These are phyloP conservation scores for Cheracebus regulus DNA, from an alignment of 2,797 vertebrate species.

Conservation along the genomic window DNA sequence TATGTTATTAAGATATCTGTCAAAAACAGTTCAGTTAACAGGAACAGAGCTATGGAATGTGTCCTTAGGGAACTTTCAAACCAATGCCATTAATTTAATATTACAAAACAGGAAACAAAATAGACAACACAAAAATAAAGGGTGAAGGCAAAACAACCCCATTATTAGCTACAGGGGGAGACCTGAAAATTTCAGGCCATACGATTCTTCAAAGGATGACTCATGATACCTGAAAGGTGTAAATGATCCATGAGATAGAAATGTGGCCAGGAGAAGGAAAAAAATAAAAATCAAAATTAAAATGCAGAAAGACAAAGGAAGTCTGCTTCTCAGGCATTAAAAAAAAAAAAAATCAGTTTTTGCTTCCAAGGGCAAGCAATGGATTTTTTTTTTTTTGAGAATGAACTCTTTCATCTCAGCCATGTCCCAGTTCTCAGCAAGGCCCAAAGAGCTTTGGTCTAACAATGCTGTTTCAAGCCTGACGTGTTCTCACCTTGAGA, in stretches of 20 bases:
- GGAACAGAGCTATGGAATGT: constrained; percentile 29
- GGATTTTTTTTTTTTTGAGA: neutral
- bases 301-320: constrained; percentile 11
- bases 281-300: neutral
- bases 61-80: constrained; percentile 50
- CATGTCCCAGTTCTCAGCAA: neutral
- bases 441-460: neutral
- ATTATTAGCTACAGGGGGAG: neutral
- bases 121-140: neutral
- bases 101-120: constrained; percentile 49
- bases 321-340: neutral
- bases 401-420: neutral
- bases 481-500: constrained; percentile 3
- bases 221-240: neutral
- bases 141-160: neutral
- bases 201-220: neutral
- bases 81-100: constrained; percentile 24
- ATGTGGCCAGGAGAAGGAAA: neutral
- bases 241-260: neutral
- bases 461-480: neutral
- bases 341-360: constrained; percentile 26
- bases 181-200: neutral
- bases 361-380: neutral
- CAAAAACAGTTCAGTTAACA: constrained; percentile 54
- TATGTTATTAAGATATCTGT: constrained; percentile 49